Percentiles rank a stretch among this genome's conserved stretches.
Conservation (phyloP, 2,797 vertebrate species). For the Phrynocephalus forsythii region DNA sequence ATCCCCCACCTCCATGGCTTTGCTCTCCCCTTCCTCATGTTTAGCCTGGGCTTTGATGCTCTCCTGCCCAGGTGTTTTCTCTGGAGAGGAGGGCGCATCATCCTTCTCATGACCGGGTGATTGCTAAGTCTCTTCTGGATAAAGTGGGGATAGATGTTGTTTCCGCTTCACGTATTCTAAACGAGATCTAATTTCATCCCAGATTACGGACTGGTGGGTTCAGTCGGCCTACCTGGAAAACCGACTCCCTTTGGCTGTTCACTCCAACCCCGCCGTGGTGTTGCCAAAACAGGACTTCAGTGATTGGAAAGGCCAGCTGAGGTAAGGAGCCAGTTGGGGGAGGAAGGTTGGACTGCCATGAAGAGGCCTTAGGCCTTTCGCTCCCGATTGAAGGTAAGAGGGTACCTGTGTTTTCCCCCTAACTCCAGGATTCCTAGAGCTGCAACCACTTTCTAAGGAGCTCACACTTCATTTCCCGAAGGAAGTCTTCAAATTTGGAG, state of each 20-base stretch:
- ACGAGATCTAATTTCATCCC: conserved; percentile 6
- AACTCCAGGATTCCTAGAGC: background rate
- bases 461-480: background rate
- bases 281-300: conserved; percentile 89
- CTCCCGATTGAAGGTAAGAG: background rate
- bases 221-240: conserved; percentile 90
- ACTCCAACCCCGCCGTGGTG: conserved; percentile 87
- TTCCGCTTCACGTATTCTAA: background rate
- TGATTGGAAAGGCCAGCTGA: conserved; percentile 91
- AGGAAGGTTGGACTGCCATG: too few species aligned
- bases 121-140: background rate
- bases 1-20: too few species aligned
- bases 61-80: too few species aligned
- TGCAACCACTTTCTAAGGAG: background rate
- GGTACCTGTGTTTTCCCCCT: background rate
- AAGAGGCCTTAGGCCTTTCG: background rate
- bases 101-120: background rate
- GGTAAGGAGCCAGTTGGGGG: conserved; percentile 68
- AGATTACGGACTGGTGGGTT: conserved; percentile 96
- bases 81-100: too few species aligned
- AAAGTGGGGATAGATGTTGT: background rate
- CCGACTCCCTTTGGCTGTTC: conserved; percentile 88
- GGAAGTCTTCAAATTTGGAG: too few species aligned
- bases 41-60: too few species aligned
- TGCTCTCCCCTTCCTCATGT: too few species aligned